These are phyloP conservation scores for Tipula confusa DNA, from an alignment of 2,888 invertebrate genomes.

Conservation along the genomic window DNA sequence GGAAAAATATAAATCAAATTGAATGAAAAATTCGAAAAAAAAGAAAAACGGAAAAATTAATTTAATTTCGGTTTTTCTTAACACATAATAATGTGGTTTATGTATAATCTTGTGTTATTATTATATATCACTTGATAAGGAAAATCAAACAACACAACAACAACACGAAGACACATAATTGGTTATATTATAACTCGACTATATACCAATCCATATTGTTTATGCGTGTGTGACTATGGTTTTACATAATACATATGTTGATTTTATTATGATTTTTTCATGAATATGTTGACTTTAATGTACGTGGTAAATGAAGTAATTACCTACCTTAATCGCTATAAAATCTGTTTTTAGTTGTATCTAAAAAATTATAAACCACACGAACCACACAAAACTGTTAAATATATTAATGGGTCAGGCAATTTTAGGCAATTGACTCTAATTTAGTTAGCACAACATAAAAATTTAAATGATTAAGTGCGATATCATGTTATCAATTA, in stretches of 20 bases:
- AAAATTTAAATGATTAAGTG: too few relatives aligned
- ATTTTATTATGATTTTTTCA: background rate
- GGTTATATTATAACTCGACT: background rate
- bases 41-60: background rate
- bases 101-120: background rate
- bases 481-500: too few relatives aligned
- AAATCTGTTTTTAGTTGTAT: too few relatives aligned
- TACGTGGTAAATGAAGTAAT: background rate
- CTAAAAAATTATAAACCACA: too few relatives aligned
- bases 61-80: background rate
- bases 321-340: too few relatives aligned
- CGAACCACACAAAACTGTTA: too few relatives aligned
- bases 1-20: background rate
- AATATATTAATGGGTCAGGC: too few relatives aligned
- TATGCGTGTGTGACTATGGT: background rate
- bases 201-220: background rate
- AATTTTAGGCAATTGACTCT: too few relatives aligned
- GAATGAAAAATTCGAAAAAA: too few relatives aligned
- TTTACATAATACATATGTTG: background rate
- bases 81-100: background rate
- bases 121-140: background rate
- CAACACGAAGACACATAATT: background rate
- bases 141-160: background rate
- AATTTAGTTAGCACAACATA: too few relatives aligned
- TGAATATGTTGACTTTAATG: background rate